Evolutionary conservation across 2,888 invertebrate species (phyloP).

Genomic region (Eristalis arbustorum): DNA sequence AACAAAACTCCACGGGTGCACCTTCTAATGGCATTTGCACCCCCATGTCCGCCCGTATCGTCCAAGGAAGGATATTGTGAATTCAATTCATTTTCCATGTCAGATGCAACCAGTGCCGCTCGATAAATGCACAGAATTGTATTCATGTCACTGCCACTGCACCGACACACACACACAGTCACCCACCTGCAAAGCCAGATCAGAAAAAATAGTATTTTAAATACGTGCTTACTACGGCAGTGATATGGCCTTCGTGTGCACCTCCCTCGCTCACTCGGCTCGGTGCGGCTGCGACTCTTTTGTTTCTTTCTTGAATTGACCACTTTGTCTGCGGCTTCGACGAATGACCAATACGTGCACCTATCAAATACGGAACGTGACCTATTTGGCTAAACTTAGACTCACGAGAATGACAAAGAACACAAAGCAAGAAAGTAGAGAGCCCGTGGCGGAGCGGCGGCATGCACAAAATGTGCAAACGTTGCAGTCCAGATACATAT

Average conservation of each 20-base stretch:
- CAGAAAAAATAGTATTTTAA: neutral
- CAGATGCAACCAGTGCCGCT: constrained; percentile 5
- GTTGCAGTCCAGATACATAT: constrained; percentile 21
- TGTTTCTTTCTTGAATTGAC: neutral
- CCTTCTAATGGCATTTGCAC: neutral
- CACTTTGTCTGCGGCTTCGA: neutral
- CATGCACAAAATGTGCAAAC: constrained; percentile 20
- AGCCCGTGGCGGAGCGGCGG: neutral
- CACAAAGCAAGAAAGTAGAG: constrained; percentile 20
- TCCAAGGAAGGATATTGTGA: neutral
- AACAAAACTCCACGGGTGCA: neutral
- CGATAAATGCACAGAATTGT: neutral
- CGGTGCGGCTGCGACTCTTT: neutral
- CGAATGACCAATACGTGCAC: constrained; percentile 4
- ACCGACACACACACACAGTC: neutral
- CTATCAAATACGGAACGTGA: constrained; percentile 57
- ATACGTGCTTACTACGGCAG: constrained; percentile 30
- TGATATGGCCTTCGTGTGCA: constrained; percentile 1
- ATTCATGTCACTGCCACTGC: constrained; percentile 39
- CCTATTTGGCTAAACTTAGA: constrained; percentile 67
- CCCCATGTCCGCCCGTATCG: neutral
- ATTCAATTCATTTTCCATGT: constrained; percentile 1
- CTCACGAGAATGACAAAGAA: constrained; percentile 25
- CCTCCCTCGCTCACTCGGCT: neutral
- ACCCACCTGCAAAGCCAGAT: neutral